These are phyloP conservation scores for Drosophila antonietae DNA, from an alignment of 2,888 invertebrate genomes.

Conservation along the genomic window DNA sequence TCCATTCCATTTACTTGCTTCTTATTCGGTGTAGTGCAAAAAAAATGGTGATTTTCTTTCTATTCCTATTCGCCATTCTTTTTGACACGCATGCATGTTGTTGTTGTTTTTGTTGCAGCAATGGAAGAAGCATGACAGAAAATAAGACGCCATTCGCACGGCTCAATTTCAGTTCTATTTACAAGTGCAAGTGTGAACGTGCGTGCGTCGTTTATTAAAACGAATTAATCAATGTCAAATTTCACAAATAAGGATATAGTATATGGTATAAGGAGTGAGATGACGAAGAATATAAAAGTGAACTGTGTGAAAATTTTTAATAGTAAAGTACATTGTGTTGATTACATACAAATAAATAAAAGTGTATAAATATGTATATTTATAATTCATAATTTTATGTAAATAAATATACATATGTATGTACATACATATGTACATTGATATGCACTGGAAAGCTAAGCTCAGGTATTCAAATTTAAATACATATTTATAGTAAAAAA, in stretches of 20 bases:
- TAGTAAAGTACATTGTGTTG: not conserved
- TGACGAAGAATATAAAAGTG: not conserved
- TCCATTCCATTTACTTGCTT: no score
- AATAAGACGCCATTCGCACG: not conserved
- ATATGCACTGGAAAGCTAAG: slow-evolving; percentile 1
- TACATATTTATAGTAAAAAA: not conserved
- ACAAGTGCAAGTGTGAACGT: not conserved
- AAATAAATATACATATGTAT: not conserved
- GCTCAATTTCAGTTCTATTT: not conserved
- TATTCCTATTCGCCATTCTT: not conserved
- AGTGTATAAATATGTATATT: not conserved
- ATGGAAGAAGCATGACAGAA: not conserved
- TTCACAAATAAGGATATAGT: not conserved
- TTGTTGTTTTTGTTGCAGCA: not conserved
- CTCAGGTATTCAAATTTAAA: not conserved
- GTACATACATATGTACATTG: not conserved
- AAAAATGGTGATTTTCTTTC: not conserved
- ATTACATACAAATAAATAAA: not conserved
- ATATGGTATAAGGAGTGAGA: not conserved
- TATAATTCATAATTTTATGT: not conserved
- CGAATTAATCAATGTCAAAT: not conserved
- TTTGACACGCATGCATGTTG: not conserved
- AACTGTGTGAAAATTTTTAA: not conserved
- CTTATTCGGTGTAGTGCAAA: not conserved
- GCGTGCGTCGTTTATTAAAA: not conserved